These are phyloP conservation scores for Emydoidea blandingii DNA, from an alignment of 2,797 vertebrate genomes.

Conservation along the genomic window DNA sequence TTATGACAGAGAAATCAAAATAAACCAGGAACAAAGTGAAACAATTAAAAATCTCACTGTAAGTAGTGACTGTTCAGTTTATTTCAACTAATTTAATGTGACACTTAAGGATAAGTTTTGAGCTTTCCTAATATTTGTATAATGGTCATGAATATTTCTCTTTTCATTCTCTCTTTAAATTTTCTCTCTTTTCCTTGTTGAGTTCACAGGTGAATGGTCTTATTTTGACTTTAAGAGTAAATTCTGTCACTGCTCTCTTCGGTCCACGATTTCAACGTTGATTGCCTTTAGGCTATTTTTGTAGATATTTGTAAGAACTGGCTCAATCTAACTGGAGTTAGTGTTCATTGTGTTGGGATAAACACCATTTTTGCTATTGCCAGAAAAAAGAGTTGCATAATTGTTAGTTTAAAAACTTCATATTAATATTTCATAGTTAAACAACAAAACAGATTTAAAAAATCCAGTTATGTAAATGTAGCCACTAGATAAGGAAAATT, in stretches of 20 bases:
- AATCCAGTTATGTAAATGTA: neutral
- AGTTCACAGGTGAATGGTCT: neutral
- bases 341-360: neutral
- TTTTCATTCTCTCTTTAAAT: rapidly evolving
- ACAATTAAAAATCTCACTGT: conserved; percentile 75
- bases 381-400: neutral
- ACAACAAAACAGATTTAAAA: neutral
- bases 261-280: neutral
- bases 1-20: conserved; percentile 71
- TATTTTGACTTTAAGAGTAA: neutral
- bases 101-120: neutral
- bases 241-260: neutral
- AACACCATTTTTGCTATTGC: neutral
- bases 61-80: conserved; percentile 57
- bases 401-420: neutral
- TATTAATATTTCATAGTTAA: neutral
- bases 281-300: neutral
- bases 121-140: neutral
- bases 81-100: neutral
- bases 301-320: neutral
- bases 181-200: neutral
- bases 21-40: conserved; percentile 70
- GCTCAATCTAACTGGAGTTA: neutral
- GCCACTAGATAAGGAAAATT: neutral
- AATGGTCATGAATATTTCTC: neutral